Evolutionary conservation across 1,140 invertebrate species (phyloP).

Genomic region (Caerostris extrusa): DNA sequence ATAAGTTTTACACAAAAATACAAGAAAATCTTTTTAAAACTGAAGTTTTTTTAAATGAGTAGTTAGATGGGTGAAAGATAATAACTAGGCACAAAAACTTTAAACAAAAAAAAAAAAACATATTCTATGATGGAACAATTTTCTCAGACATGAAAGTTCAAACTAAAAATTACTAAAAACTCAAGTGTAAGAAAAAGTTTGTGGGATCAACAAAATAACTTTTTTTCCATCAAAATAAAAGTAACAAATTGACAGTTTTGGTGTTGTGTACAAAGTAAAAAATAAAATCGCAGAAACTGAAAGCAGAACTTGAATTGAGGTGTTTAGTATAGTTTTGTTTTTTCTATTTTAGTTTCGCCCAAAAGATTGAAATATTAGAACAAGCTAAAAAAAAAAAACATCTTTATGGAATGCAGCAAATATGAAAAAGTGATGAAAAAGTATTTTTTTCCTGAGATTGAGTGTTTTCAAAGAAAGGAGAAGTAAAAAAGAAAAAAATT

Average conservation of each 20-base stretch:
- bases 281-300: neutral
- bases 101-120: neutral
- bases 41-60: too few relatives aligned
- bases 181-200: neutral
- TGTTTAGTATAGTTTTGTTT: neutral
- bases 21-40: neutral
- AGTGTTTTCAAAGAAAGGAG: neutral
- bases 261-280: neutral
- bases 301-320: neutral
- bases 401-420: neutral
- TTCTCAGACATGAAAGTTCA: too few relatives aligned
- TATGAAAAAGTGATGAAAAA: slow-evolving; percentile 36
- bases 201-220: neutral
- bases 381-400: neutral
- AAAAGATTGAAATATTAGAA: neutral
- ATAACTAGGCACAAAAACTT: neutral
- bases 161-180: too few relatives aligned
- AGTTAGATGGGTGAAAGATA: neutral
- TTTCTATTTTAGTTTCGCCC: neutral
- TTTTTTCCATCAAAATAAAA: neutral
- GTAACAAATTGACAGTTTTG: neutral
- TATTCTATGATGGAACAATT: neutral
- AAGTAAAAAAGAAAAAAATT: neutral
- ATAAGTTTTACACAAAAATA: too few relatives aligned
- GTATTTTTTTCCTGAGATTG: neutral